These are phyloP conservation scores for Eueides isabella DNA, from an alignment of 1,140 invertebrate species.

Conservation along the genomic window DNA sequence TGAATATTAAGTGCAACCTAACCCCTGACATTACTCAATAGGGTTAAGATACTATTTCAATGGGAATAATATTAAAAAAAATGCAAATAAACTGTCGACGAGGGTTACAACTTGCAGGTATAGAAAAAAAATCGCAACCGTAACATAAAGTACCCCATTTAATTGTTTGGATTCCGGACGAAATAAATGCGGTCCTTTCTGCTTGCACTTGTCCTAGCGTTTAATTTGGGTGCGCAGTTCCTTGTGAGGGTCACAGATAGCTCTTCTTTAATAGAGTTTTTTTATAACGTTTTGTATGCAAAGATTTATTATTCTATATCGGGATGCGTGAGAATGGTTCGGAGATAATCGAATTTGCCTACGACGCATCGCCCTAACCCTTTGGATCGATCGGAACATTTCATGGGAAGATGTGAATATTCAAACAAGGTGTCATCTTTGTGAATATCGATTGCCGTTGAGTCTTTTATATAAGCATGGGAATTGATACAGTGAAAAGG, in stretches of 20 bases:
- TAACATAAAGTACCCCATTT: conserved; percentile 60
- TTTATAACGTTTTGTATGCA: conserved; percentile 76
- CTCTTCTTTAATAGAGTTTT: conserved; percentile 78
- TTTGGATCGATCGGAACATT: conserved; percentile 65
- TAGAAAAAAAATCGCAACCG: conserved; percentile 71
- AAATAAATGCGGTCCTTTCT: conserved; percentile 51
- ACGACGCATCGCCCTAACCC: conserved; percentile 72
- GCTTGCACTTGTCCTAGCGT: conserved; percentile 76
- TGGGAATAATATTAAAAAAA: conserved; percentile 79
- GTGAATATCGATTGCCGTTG: conserved; percentile 78
- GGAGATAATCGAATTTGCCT: conserved; percentile 82
- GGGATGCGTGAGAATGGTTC: conserved; percentile 76
- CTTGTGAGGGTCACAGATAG: conserved; percentile 72
- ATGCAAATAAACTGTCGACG: conserved; percentile 80
- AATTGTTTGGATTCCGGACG: conserved; percentile 41
- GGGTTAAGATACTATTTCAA: conserved; percentile 81
- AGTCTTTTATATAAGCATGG: conserved; percentile 72
- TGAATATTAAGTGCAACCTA: conserved; percentile 83
- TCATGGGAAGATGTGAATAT: conserved; percentile 79
- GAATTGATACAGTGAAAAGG: conserved; percentile 78
- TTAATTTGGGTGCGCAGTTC: conserved; percentile 76
- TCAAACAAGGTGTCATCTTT: conserved; percentile 81
- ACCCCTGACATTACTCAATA: conserved; percentile 81
- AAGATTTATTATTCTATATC: conserved; percentile 75
- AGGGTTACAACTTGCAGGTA: conserved; percentile 67